Evolutionary conservation across 92 coral and sea anemone species (phyloP).

Genomic region (Galaxea fascicularis): DNA sequence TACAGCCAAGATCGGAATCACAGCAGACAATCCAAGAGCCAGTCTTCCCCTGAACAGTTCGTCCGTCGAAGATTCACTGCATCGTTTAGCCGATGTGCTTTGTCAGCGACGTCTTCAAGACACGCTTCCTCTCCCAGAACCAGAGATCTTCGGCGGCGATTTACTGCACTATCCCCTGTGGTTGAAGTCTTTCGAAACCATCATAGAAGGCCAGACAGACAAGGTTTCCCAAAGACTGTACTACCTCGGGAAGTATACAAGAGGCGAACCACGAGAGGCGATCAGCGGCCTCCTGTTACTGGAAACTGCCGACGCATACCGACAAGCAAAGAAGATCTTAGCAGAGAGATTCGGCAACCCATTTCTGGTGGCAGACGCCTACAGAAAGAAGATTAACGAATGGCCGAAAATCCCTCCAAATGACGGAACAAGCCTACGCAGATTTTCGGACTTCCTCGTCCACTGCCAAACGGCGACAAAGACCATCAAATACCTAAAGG

Average conservation of each 20-base stretch:
- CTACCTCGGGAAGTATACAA: slow-evolving; percentile 59
- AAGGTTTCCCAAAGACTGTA: slow-evolving; percentile 24
- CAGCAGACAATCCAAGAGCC: neutral
- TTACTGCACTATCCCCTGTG: slow-evolving; percentile 47
- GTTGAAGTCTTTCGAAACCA: slow-evolving; percentile 56
- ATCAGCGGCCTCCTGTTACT: slow-evolving; percentile 43
- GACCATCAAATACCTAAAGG: slow-evolving; percentile 33
- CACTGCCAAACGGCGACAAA: slow-evolving; percentile 53
- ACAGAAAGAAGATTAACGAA: slow-evolving; percentile 57
- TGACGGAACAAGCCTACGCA: slow-evolving; percentile 43
- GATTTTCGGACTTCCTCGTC: slow-evolving; percentile 66
- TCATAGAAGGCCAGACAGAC: slow-evolving; percentile 43
- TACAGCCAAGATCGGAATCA: too few relatives aligned
- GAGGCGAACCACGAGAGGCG: slow-evolving; percentile 69
- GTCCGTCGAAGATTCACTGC: slow-evolving; percentile 14
- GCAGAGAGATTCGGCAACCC: slow-evolving; percentile 55
- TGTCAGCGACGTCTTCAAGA: slow-evolving; percentile 23
- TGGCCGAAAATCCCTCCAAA: slow-evolving; percentile 74
- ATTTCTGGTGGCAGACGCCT: slow-evolving; percentile 60
- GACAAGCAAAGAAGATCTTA: slow-evolving; percentile 42
- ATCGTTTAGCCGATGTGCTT: slow-evolving; percentile 52
- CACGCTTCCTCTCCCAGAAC: slow-evolving; percentile 61
- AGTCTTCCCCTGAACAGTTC: neutral
- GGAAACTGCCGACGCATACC: slow-evolving; percentile 54
- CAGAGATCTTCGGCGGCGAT: slow-evolving; percentile 63